Evolutionary conservation across 2,113 vertebrate genomes (phyloP), one percentile per base, ranked within the genome.

Genomic region (Vidua macroura): DNA sequence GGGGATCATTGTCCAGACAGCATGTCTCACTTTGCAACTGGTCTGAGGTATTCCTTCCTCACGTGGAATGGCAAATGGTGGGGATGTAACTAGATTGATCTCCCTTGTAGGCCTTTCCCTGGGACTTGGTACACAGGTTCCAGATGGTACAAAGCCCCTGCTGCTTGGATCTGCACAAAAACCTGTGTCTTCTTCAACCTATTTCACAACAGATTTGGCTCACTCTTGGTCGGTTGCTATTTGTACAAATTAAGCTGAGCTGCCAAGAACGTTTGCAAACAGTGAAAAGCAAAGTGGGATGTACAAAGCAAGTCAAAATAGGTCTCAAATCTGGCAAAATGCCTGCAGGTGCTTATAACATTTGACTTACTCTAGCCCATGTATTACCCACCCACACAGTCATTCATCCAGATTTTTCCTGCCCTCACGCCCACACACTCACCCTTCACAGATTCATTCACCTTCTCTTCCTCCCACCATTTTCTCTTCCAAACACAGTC

Each of bases 71-170:
- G 95, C 88, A 94, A 96, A 70, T 92, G 73, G 13, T 60, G 28
- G 41, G 64, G 53, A 92, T 78, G 63, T 68, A 94, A 59, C 89
- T 93, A 85, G 80, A 96, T 73, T 81, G 58, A 82, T 96, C 92
- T 94, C 76, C 69, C 41, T 92, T 66, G 46, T 79, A 95, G 75
- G 48, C 41, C 82, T 95, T 92, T 92, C 55, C 91, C 67, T 96
- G 93, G 91, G 67, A 94, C 70, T 66, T 72, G 59, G 69, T 95
- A 91, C 37, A 4, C 58, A 81, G 90, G 78, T 93, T 96, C 95
- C 96, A 96, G 93, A 96, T 97, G 97, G 96, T 96, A 86, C 72
- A 91, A 89, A 96, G 84, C 86, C 82, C 95, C 93, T 95, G 96
- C 91, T 96, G 96, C 82, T 96, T 91, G 39, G 76, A 94, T 97